These are phyloP conservation scores for Dendrolimus kikuchii DNA, from an alignment of 1,140 invertebrate species.

Conservation along the genomic window DNA sequence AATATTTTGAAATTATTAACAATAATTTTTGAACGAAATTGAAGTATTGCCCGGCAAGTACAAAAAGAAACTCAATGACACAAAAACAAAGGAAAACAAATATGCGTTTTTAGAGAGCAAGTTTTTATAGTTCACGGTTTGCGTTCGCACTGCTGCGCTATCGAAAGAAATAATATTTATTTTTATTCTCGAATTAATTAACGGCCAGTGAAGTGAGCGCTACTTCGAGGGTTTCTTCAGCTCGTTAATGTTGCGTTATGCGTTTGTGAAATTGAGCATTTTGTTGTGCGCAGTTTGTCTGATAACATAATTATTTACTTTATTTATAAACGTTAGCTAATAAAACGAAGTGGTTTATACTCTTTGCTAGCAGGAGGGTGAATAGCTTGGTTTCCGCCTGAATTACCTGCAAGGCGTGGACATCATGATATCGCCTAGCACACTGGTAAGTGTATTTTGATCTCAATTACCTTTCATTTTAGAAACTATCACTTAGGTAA, in stretches of 20 bases:
- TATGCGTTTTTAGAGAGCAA: constrained; percentile 7
- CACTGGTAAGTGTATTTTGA: too few relatives aligned
- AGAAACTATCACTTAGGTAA: too few relatives aligned
- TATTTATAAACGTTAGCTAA: too few relatives aligned
- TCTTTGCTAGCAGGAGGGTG: too few relatives aligned
- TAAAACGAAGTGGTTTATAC: too few relatives aligned
- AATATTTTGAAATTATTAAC: not conserved
- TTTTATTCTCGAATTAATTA: constrained; percentile 15
- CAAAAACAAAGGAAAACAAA: constrained; percentile 1
- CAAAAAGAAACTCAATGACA: constrained; percentile 1
- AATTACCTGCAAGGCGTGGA: too few relatives aligned
- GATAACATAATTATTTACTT: constrained; percentile 1
- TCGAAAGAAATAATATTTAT: constrained; percentile 22
- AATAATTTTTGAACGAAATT: constrained; percentile 11
- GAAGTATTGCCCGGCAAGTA: constrained; percentile 9
- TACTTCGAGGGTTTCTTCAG: constrained; percentile 7
- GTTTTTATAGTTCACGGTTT: not conserved
- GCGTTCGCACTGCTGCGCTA: constrained; percentile 4
- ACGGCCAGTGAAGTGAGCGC: constrained; percentile 1
- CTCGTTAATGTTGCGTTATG: constrained; percentile 11
- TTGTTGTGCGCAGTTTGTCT: constrained; percentile 24
- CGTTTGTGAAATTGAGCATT: not conserved
- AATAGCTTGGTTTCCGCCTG: too few relatives aligned
- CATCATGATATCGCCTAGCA: too few relatives aligned
- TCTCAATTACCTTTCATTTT: too few relatives aligned